Percentiles rank a stretch among this genome's conserved stretches.
phyloP scores from a whole-genome alignment of 2,797 vertebrate genomes.

The Falco berigora region DNA sequence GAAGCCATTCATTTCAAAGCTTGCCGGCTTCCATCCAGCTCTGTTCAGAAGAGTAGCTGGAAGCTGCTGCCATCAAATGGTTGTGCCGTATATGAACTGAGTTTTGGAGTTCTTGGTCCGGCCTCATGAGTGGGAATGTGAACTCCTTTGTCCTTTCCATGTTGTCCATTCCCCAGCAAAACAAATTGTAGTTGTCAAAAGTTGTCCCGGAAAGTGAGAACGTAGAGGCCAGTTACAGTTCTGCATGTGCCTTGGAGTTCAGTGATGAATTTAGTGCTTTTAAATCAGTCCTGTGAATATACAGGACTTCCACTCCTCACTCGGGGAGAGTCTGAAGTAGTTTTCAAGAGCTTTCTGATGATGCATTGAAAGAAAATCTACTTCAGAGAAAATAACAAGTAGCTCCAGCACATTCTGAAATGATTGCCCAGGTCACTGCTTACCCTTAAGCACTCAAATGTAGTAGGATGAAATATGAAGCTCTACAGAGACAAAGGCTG shows the following conservation, averaged over 20 bases:
- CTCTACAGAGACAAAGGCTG: not conserved
- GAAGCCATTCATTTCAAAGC: constrained; percentile 43
- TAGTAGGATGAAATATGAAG: not conserved
- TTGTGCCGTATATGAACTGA: constrained; percentile 29
- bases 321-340: not conserved
- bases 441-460: not conserved
- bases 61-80: constrained; percentile 66
- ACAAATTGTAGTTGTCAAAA: not conserved
- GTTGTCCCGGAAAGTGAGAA: not conserved
- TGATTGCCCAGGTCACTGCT: not conserved
- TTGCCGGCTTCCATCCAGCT: constrained; percentile 15
- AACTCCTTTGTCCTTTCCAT: not conserved
- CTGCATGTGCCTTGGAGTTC: not conserved
- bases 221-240: not conserved
- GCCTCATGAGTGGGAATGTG: not conserved
- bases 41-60: constrained; percentile 32
- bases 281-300: not conserved
- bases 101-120: constrained; percentile 43
- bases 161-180: not conserved
- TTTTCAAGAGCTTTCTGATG: constrained; percentile 13
- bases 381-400: not conserved
- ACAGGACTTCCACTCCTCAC: not conserved
- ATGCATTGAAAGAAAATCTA: not conserved
- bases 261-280: not conserved
- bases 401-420: not conserved